phyloP scores from a whole-genome alignment of 2,888 invertebrate species.

The Microplitis deprimator region DNA sequence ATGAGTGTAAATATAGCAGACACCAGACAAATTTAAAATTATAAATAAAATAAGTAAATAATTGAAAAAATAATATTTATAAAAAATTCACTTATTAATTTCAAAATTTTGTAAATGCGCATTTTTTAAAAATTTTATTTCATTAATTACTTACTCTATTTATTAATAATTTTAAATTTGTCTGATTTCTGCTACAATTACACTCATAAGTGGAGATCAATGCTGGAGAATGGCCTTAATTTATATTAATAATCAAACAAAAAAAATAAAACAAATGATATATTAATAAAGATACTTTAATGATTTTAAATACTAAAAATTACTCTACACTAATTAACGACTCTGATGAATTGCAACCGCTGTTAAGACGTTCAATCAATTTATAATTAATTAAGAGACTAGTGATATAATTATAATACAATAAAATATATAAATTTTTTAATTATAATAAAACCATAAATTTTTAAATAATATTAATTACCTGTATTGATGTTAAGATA shows the following conservation, averaged over 20 bases:
- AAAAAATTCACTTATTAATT: too few species aligned
- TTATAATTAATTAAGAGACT: conserved; percentile 15
- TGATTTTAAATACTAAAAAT: conserved; percentile 1
- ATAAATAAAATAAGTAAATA: too few species aligned
- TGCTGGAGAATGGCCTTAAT: neutral
- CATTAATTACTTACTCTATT: too few species aligned
- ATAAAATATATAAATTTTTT: neutral
- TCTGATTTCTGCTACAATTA: too few species aligned
- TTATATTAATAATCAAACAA: conserved; percentile 18
- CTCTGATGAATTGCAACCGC: conserved; percentile 70
- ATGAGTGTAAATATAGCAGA: too few species aligned
- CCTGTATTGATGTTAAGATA: conserved; percentile 99
- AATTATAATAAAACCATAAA: conserved; percentile 10
- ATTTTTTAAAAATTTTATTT: too few species aligned
- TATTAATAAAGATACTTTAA: neutral
- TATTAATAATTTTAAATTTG: too few species aligned
- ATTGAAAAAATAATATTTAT: too few species aligned
- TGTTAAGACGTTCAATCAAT: conserved; percentile 61
- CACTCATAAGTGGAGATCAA: too few species aligned
- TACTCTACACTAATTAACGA: conserved; percentile 49
- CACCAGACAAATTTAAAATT: too few species aligned
- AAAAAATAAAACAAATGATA: conserved; percentile 27
- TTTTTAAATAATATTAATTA: conserved; percentile 68
- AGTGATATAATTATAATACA: neutral
- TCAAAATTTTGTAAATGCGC: too few species aligned